Conservation (phyloP, 1,140 invertebrate species). For the Neodiprion lecontei region DNA sequence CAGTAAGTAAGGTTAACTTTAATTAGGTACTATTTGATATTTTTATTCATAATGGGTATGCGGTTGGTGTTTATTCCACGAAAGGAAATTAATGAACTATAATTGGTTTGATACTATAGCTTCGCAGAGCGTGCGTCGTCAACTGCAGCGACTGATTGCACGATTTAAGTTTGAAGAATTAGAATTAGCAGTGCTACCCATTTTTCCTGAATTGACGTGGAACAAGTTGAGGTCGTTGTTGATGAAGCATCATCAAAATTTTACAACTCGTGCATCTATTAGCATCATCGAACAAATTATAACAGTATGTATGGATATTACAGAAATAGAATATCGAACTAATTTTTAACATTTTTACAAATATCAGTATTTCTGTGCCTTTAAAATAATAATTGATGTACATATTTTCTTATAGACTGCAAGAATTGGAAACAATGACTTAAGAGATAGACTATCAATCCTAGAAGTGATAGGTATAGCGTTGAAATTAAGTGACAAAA, state of each 20-base stretch:
- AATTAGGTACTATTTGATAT: too few relatives aligned
- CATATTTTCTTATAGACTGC: constrained; percentile 21
- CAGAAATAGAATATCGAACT: constrained; percentile 1
- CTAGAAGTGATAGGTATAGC: constrained; percentile 43
- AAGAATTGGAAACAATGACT: constrained; percentile 25
- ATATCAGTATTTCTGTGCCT: constrained; percentile 13
- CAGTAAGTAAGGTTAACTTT: too few relatives aligned
- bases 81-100: too few relatives aligned
- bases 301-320: constrained; percentile 32
- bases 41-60: too few relatives aligned
- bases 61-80: too few relatives aligned
- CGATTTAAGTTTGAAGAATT: constrained; percentile 52
- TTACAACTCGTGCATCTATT: constrained; percentile 33
- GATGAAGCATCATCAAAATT: constrained; percentile 38
- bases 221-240: constrained; percentile 33
- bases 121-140: not conserved
- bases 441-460: constrained; percentile 34
- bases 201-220: constrained; percentile 50
- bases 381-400: not conserved
- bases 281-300: constrained; percentile 34
- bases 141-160: constrained; percentile 33
- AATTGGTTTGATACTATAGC: too few relatives aligned
- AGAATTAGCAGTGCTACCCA: constrained; percentile 39
- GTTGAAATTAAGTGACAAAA: not conserved
- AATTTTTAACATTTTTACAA: constrained; percentile 12